Percentiles rank a stretch among this genome's conserved stretches.
Conservation (phyloP, 2,888 invertebrate genomes). For the Eupithecia exiguata region DNA sequence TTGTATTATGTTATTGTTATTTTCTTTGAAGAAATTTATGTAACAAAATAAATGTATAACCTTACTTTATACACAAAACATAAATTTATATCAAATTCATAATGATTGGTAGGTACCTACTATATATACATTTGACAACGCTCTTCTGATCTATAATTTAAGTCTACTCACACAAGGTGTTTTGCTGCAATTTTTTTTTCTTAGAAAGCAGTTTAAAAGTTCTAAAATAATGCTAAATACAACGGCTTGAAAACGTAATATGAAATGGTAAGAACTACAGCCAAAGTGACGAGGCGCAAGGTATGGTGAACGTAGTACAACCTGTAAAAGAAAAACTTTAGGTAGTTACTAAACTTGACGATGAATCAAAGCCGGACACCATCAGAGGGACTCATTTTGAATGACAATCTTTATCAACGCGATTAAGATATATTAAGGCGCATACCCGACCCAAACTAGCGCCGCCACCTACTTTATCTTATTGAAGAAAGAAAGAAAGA, state of each 20-base stretch:
- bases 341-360: background rate
- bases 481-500: no score
- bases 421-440: no score
- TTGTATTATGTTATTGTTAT: no score
- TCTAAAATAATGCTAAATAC: slow-evolving; percentile 35
- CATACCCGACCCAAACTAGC: no score
- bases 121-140: background rate
- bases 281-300: slow-evolving; percentile 62
- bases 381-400: no score
- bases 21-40: no score
- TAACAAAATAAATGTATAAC: background rate
- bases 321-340: slow-evolving; percentile 62
- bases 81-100: background rate
- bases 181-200: no score
- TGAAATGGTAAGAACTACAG: slow-evolving; percentile 53
- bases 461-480: no score
- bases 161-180: background rate
- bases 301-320: slow-evolving; percentile 75
- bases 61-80: background rate
- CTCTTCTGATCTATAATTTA: background rate
- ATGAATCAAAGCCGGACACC: no score
- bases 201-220: no score
- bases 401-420: no score
- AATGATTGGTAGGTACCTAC: background rate
- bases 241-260: slow-evolving; percentile 57